phyloP scores from a whole-genome alignment of 2,797 vertebrate species.

The Brachymystax lenok region DNA sequence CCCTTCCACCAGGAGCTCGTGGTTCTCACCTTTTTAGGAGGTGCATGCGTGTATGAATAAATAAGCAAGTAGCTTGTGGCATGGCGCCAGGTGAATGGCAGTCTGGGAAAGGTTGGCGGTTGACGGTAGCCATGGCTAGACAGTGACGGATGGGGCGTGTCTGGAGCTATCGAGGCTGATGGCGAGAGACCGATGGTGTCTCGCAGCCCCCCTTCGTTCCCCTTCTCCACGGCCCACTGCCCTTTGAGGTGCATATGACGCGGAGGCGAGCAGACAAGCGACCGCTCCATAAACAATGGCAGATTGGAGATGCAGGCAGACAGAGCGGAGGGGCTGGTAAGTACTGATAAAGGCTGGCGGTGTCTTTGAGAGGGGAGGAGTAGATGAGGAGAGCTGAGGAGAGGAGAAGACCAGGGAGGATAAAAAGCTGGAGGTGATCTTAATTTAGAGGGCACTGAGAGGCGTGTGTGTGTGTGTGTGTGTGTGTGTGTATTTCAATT shows the following conservation, averaged over 20 bases:
- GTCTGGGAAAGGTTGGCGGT: slow-evolving; percentile 37
- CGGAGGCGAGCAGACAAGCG: slow-evolving; percentile 27
- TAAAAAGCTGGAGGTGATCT: slow-evolving; percentile 57
- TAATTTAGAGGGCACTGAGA: slow-evolving; percentile 36
- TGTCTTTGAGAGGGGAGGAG: slow-evolving; percentile 71
- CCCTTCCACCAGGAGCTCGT: no score
- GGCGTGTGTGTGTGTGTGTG: slow-evolving; percentile 20
- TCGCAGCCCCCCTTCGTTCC: slow-evolving; percentile 23
- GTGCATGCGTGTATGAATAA: no score
- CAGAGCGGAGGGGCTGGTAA: slow-evolving; percentile 53
- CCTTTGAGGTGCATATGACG: slow-evolving; percentile 68
- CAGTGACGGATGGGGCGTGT: slow-evolving; percentile 76
- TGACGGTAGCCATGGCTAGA: slow-evolving; percentile 42
- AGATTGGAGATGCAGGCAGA: slow-evolving; percentile 48
- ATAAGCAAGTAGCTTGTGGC: not conserved
- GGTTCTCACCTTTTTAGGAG: no score
- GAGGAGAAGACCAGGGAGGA: not conserved
- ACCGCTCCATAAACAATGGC: slow-evolving; percentile 65
- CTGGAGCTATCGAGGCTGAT: slow-evolving; percentile 60
- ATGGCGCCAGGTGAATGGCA: slow-evolving; percentile 34
- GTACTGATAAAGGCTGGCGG: slow-evolving; percentile 63
- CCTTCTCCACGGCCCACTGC: slow-evolving; percentile 51
- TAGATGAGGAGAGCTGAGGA: slow-evolving; percentile 16
- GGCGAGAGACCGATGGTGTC: slow-evolving; percentile 57
- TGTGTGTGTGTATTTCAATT: not conserved